Conservation (phyloP, 2,888 invertebrate species). For the Cerceris rybyensis region DNA sequence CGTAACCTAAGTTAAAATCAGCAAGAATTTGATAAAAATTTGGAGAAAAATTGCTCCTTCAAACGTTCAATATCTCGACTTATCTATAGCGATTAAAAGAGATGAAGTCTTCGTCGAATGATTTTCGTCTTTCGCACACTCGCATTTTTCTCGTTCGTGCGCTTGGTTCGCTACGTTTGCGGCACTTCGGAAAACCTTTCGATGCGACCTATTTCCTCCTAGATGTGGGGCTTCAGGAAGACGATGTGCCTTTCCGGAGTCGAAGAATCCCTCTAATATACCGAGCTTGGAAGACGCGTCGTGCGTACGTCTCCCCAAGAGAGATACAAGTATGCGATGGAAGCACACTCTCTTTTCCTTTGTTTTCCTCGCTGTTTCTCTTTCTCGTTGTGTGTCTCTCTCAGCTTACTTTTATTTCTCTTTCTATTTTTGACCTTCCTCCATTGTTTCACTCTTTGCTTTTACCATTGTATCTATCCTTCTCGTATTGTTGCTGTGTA, state of each 20-base stretch:
- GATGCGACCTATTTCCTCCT: slow-evolving; percentile 43
- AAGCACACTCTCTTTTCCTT: no score
- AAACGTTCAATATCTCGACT: neutral
- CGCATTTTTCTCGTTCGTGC: neutral
- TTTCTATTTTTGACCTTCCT: no score
- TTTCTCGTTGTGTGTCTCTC: no score
- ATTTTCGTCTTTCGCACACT: slow-evolving; percentile 11
- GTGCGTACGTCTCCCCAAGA: slow-evolving; percentile 24
- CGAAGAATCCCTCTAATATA: slow-evolving; percentile 46
- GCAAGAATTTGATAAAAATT: neutral
- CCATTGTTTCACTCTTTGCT: no score
- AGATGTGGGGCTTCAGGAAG: slow-evolving; percentile 20
- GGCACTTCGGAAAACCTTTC: slow-evolving; percentile 43
- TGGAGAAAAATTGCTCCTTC: neutral
- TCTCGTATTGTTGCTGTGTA: no score
- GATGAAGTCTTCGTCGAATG: slow-evolving; percentile 23
- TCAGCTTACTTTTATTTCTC: no score
- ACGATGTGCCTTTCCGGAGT: slow-evolving; percentile 21
- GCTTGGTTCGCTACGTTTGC: slow-evolving; percentile 15
- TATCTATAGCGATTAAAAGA: neutral
- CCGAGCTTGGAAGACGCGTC: slow-evolving; percentile 1
- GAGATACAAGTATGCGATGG: slow-evolving; percentile 18
- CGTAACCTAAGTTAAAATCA: no score
- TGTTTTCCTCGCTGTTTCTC: no score
- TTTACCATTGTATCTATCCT: no score